A percentile compares a stretch with the other conserved stretches of the same genome.
phyloP scores from a whole-genome alignment of 2,888 invertebrate species.

The Cheilosia vernalis region DNA sequence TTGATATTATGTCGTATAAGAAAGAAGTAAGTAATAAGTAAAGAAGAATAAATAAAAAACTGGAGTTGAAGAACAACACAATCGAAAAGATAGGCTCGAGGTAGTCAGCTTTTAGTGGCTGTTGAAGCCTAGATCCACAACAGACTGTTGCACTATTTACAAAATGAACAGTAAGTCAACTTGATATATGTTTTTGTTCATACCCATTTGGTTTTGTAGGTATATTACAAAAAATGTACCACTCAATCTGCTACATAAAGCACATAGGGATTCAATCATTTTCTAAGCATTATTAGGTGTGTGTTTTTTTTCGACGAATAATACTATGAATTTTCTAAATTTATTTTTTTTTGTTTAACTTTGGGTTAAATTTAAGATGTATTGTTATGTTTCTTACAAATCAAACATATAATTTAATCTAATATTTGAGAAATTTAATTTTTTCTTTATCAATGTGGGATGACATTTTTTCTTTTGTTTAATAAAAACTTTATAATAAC shows the following conservation, averaged over 20 bases:
- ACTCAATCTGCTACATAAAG: neutral
- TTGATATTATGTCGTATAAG: neutral
- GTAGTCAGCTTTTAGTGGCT: too few species aligned
- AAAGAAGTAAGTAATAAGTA: too few species aligned
- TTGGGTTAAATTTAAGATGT: conserved; percentile 18
- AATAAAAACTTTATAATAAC: conserved; percentile 41
- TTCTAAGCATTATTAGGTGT: neutral
- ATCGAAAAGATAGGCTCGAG: too few species aligned
- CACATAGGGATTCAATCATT: neutral
- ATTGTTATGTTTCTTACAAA: conserved; percentile 6
- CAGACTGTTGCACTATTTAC: too few species aligned
- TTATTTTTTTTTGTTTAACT: neutral
- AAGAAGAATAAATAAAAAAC: neutral
- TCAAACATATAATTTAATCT: conserved; percentile 22
- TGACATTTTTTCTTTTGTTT: conserved; percentile 19
- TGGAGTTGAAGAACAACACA: too few species aligned
- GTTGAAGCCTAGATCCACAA: too few species aligned
- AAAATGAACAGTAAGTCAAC: too few species aligned
- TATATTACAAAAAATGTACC: too few species aligned
- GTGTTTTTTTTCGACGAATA: conserved; percentile 3
- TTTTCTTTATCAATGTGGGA: conserved; percentile 20
- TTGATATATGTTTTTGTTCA: too few species aligned
- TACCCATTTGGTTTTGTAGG: too few species aligned
- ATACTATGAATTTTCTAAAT: conserved; percentile 21
- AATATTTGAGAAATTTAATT: conserved; percentile 17